Base-by-base conservation (phyloP, 2,113 vertebrate species). In the Alethe diademata region DNA sequence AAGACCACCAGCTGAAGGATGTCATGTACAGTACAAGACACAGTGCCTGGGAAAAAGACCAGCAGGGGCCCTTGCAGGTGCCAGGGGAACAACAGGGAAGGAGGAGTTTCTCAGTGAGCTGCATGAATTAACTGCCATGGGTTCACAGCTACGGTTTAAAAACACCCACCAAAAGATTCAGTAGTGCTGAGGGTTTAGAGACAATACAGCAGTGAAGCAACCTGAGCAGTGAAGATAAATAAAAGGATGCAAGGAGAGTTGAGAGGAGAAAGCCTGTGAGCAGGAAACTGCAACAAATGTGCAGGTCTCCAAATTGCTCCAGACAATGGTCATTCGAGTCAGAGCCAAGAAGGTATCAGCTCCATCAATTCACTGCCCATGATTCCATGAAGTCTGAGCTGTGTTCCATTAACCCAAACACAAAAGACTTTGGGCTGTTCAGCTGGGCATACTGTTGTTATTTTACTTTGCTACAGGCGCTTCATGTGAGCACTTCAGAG, bases 61-160 rank as follows among this genome's bases (percentile, higher is more conserved):
- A 43, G 53, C 24, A 75, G 43, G 20, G 12, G 78, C n/a, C n/a
- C 45, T 60, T 56, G 56, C n/a, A 64, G 60, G 14, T 48, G 36
- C 58, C 4, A 1, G 31, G 23, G 9, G 31, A 64, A 82, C 4
- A 6, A 50, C 47, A 47, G 20, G 20, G 58, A 74, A 87, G 19
- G 4, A 45, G 23, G 36, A 73, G 10, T 57, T 90, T 67, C 56
- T 45, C 53, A 33, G 35, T 14, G 38, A 86, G 54, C n/a, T 31
- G 11, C 0, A 0, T 58, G 18, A 90, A 79, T 67, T 70, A 66
- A 78, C 20, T 33, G 33, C 12, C 54, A 76, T 0, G 0, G 9
- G 16, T 80, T 89, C 64, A 94, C 22, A 91, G 54, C n/a, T 60
- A 67, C 33, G 5, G 3, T 83, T 75, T 69, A 56, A 31, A 79